A percentile compares a stretch with the other conserved stretches of the same genome.
Conservation (phyloP, 2,888 invertebrate genomes). For the Vanessa cardui region DNA sequence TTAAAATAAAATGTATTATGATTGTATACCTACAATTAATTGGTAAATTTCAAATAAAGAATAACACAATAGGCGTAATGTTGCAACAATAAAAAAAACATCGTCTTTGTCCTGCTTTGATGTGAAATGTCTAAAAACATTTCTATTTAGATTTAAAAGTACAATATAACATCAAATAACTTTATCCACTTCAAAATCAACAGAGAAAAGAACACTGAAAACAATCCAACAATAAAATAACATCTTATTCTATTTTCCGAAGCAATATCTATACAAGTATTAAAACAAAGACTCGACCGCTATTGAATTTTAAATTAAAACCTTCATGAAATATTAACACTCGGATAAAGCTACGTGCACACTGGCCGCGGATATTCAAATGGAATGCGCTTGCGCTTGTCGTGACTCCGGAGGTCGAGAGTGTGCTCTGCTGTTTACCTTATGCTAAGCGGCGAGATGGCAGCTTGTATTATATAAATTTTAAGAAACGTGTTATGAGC, state of each 20-base stretch:
- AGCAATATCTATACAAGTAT: slow-evolving; percentile 32
- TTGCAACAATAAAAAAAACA: too few relatives aligned
- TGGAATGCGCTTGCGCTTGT: slow-evolving; percentile 60
- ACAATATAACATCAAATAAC: background rate
- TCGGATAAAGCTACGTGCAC: slow-evolving; percentile 54
- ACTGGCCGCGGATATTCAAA: slow-evolving; percentile 56
- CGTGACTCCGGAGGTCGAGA: slow-evolving; percentile 63
- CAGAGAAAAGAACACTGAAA: background rate
- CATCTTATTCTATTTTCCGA: background rate
- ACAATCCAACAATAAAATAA: background rate
- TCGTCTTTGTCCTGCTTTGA: too few relatives aligned
- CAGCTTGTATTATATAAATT: slow-evolving; percentile 50
- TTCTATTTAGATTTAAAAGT: too few relatives aligned
- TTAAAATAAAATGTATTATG: too few relatives aligned
- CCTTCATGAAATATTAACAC: slow-evolving; percentile 75
- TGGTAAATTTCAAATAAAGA: too few relatives aligned
- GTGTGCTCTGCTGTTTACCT: slow-evolving; percentile 57
- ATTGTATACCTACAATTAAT: too few relatives aligned
- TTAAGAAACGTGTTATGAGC: slow-evolving; percentile 37
- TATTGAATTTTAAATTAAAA: slow-evolving; percentile 66
- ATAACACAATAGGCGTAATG: too few relatives aligned
- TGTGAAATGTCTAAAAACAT: too few relatives aligned
- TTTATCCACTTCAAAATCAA: background rate
- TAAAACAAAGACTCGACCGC: slow-evolving; percentile 41
- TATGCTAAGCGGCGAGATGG: slow-evolving; percentile 61